These are phyloP conservation scores for Punctoribates punctum DNA, from an alignment of 2,888 invertebrate species.

Conservation along the genomic window DNA sequence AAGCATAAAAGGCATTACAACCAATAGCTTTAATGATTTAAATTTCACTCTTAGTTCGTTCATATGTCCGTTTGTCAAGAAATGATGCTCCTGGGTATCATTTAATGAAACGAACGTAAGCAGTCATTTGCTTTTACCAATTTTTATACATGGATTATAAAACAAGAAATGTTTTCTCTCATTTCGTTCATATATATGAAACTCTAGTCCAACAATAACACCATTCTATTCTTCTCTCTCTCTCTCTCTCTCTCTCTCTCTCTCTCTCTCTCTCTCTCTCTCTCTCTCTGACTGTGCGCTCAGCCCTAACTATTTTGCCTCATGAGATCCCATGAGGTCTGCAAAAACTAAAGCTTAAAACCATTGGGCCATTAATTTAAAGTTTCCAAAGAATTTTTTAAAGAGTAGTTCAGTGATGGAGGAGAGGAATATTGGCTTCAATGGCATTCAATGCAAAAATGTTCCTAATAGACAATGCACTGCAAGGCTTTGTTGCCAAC, in stretches of 20 bases:
- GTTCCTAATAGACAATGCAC: neutral
- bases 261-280: neutral
- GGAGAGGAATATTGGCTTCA: slow-evolving; percentile 8
- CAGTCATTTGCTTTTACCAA: slow-evolving; percentile 13
- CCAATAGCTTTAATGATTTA: neutral
- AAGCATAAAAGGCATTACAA: neutral
- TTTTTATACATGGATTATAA: slow-evolving; percentile 26
- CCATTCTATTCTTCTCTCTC: slow-evolving; percentile 2
- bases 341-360: slow-evolving; percentile 33
- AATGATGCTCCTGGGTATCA: slow-evolving; percentile 10
- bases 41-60: slow-evolving; percentile 9
- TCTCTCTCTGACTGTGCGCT: neutral
- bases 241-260: slow-evolving; percentile 26
- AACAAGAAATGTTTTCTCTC: slow-evolving; percentile 5
- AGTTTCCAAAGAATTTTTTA: slow-evolving; percentile 31
- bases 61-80: slow-evolving; percentile 25
- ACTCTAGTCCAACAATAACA: too few relatives aligned
- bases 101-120: neutral
- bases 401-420: slow-evolving; percentile 23
- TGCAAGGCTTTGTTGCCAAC: neutral
- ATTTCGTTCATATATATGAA: neutral
- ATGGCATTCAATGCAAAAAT: neutral
- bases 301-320: slow-evolving; percentile 9
- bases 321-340: slow-evolving; percentile 31
- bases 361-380: slow-evolving; percentile 23